Evolutionary conservation across 2,888 invertebrate genomes (phyloP), one percentile per base, ranked within the genome.

Genomic region (Augiades crinisus): DNA sequence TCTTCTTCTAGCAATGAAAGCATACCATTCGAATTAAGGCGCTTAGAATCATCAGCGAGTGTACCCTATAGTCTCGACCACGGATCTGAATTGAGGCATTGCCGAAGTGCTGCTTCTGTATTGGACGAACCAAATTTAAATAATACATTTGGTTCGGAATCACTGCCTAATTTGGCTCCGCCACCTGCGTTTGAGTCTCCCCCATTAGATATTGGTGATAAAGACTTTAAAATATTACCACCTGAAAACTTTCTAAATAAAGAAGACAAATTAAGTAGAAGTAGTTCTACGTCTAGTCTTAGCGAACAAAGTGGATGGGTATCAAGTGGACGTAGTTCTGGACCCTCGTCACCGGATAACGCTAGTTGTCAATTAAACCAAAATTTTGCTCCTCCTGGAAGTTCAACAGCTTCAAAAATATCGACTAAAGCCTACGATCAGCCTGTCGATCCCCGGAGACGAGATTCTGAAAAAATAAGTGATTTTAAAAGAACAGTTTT

Each of bases 241-340:
- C 90, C 90, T 2, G 90, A 90, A 60, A 89, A 74, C 61, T 90
- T 90, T 62, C 73, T 81, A 4, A 87, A 83, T 57, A 88, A 87
- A 69, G 83, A 88, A 57, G 74, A 77, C 24, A 87, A 86, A 63
- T 65, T 64, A 21, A 81, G 78, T 53, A 78, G 78, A 67, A 91
- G 91, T 51, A 90, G 84, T 61, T 93, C 93, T 5, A 93, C 93
- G 0, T 92, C 93, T 10, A 93, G 93, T 53, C 80, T 94, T 55
- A 96, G 95, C 65, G 96, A 96, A 76, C 95, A 95, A 77, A 96
- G 96, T 68, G 96, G 96, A 1, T 96, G 96, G 96, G 95, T 96
- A 0, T 95, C 95, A 21, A 96, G 95, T 64, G 92, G 94, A 36
- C 90, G 92, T 34, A 93, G 92, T 67, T 92, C 93, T 44, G 91